Evolutionary conservation across 1,140 invertebrate genomes (phyloP).

Genomic region (Hestina assimilis): DNA sequence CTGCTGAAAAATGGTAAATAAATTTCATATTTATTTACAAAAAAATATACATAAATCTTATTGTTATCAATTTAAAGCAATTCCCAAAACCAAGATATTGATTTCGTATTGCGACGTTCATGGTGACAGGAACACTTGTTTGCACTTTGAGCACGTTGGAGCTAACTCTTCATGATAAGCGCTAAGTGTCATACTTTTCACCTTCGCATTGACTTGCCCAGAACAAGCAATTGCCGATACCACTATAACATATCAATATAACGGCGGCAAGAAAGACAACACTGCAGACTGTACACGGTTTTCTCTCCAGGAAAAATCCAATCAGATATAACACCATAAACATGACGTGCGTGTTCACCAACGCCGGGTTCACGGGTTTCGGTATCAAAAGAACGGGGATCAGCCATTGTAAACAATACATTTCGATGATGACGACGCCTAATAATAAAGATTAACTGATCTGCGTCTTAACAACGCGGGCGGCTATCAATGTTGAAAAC

Average conservation of each 20-base stretch:
- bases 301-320: conserved; percentile 95
- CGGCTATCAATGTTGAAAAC: conserved; percentile 45
- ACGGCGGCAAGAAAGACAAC: conserved; percentile 95
- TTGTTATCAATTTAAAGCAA: conserved; percentile 9
- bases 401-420: conserved; percentile 99
- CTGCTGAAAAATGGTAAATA: conserved; percentile 43
- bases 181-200: conserved; percentile 85
- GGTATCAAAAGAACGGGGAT: conserved; percentile 98
- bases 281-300: conserved; percentile 98
- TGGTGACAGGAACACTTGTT: conserved; percentile 43
- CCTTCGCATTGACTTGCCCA: conserved; percentile 90
- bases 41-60: conserved; percentile 40
- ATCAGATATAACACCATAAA: conserved; percentile 96
- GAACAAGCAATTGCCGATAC: conserved; percentile 95
- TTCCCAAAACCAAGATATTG: neutral
- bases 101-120: conserved; percentile 2
- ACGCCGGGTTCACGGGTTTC: conserved; percentile 96
- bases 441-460: conserved; percentile 8
- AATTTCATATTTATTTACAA: conserved; percentile 59
- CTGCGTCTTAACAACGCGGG: conserved; percentile 7
- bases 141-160: conserved; percentile 56
- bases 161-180: conserved; percentile 33
- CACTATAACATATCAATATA: conserved; percentile 96
- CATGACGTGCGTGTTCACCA: conserved; percentile 97
- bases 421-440: conserved; percentile 64